These are phyloP conservation scores for Pecten maximus DNA, from an alignment of 2,888 invertebrate species.

Conservation along the genomic window DNA sequence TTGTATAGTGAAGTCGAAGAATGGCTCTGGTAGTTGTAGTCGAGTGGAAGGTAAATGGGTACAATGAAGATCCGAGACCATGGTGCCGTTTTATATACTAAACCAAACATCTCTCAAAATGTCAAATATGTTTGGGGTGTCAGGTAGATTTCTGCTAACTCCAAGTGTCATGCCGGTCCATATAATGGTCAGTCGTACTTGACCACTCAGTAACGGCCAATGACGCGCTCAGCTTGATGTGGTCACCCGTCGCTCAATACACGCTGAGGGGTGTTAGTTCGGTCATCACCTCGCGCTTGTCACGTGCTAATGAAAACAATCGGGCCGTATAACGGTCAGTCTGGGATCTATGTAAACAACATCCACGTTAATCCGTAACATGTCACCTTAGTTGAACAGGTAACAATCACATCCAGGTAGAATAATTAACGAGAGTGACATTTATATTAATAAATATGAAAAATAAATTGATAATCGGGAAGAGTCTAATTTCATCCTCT, in stretches of 20 bases:
- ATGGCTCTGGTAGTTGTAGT: not conserved
- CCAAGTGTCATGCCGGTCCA: not conserved
- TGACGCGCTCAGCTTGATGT: not conserved
- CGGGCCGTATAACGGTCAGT: not conserved
- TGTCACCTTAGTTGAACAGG: not conserved
- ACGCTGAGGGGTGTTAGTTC: not conserved
- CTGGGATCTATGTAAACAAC: not conserved
- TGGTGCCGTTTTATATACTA: not conserved
- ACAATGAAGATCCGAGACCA: not conserved
- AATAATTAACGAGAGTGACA: not conserved
- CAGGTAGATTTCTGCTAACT: slow-evolving; percentile 7
- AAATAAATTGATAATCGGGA: too few species aligned
- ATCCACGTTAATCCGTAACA: not conserved
- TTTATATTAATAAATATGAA: too few species aligned
- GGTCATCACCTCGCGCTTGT: not conserved
- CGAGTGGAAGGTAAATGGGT: not conserved
- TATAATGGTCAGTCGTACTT: not conserved
- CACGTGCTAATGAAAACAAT: slow-evolving; percentile 18
- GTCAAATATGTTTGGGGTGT: not conserved
- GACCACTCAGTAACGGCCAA: not conserved
- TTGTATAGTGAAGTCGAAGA: not conserved
- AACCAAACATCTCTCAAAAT: slow-evolving; percentile 21
- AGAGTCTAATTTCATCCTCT: too few species aligned
- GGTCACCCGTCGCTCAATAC: not conserved
- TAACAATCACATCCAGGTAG: not conserved